Evolutionary conservation across 2,113 vertebrate species (phyloP).

Genomic region (Actinemys pallida): DNA sequence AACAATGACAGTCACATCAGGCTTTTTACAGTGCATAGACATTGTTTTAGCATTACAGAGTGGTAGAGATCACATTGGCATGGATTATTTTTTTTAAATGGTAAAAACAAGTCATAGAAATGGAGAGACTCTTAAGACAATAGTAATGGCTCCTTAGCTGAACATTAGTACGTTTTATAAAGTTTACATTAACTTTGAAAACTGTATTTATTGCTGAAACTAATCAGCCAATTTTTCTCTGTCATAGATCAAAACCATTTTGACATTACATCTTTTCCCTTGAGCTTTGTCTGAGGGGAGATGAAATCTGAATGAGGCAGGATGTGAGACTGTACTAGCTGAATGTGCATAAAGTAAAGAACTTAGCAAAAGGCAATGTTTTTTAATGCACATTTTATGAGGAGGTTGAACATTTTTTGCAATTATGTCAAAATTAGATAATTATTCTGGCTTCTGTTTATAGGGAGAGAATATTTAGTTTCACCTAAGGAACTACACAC

Average conservation of each 20-base stretch:
- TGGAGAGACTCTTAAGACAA: background rate
- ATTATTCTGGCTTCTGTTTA: background rate
- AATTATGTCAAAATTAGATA: background rate
- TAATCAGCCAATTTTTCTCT: conserved; percentile 39
- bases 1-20: conserved; percentile 22
- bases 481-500: background rate
- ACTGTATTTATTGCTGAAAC: conserved; percentile 12
- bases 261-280: background rate
- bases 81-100: conserved; percentile 3
- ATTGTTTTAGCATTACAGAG: conserved; percentile 64
- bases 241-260: background rate
- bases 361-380: background rate
- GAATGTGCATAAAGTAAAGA: background rate
- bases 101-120: background rate
- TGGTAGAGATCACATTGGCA: background rate
- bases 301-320: background rate
- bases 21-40: conserved; percentile 15
- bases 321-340: background rate
- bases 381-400: background rate
- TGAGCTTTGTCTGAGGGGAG: background rate
- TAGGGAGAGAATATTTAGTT: background rate
- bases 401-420: background rate
- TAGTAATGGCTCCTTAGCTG: background rate
- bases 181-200: conserved; percentile 23
- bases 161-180: background rate